Evolutionary conservation across 2,888 invertebrate genomes (phyloP).

Genomic region (Eupithecia abbreviata): DNA sequence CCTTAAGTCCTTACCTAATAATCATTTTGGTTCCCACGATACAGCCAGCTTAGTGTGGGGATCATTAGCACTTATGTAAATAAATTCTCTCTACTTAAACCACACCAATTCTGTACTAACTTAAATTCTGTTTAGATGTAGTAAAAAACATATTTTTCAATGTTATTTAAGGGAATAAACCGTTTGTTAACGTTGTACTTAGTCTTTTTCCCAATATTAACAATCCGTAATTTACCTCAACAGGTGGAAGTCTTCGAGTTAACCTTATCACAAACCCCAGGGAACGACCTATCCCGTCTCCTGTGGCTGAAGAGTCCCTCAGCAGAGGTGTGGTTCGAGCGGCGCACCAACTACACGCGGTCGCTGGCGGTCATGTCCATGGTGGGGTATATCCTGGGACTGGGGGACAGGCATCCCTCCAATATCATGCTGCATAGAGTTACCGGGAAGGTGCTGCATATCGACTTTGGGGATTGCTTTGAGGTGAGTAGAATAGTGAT

Average conservation of each 20-base stretch:
- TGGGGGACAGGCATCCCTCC: slow-evolving; percentile 99
- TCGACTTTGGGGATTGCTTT: slow-evolving; percentile 99
- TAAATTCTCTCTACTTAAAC: no score
- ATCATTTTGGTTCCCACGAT: no score
- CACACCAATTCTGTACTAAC: no score
- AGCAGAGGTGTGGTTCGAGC: slow-evolving; percentile 99
- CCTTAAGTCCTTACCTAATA: no score
- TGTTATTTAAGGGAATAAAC: no score
- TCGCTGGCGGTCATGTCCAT: slow-evolving; percentile 99
- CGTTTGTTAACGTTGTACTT: no score
- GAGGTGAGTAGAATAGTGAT: slow-evolving; percentile 85
- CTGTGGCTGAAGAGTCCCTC: slow-evolving; percentile 99
- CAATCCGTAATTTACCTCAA: not conserved
- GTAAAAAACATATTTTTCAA: no score
- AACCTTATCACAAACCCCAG: slow-evolving; percentile 96
- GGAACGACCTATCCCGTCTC: slow-evolving; percentile 96
- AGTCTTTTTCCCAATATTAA: no score
- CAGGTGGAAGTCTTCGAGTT: slow-evolving; percentile 97
- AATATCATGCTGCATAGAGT: slow-evolving; percentile 98
- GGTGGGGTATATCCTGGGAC: slow-evolving; percentile 97
- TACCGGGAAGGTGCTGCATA: slow-evolving; percentile 98
- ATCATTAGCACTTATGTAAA: no score
- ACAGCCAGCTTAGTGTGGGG: no score
- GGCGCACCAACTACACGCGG: slow-evolving; percentile 98
- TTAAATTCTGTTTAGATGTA: no score